A percentile compares a stretch with the other conserved stretches of the same genome.
phyloP scores from a whole-genome alignment of 2,888 invertebrate genomes.

The Actias luna region DNA sequence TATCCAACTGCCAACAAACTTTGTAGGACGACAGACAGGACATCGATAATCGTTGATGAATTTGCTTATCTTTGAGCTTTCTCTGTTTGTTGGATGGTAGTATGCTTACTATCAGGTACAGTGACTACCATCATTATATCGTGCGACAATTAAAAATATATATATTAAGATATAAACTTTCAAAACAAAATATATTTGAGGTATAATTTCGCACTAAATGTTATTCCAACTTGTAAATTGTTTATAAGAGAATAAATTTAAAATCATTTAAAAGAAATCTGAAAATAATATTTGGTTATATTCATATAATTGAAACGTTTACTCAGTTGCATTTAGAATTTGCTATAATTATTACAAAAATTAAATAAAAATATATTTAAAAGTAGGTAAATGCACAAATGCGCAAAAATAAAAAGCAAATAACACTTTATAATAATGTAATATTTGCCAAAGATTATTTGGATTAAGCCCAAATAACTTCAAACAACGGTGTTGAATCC shows the following conservation, averaged over 20 bases:
- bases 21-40: no score
- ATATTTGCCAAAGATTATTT: conserved; percentile 17
- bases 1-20: no score
- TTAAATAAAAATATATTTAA: background rate
- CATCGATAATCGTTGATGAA: no score
- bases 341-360: background rate
- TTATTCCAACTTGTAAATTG: no score
- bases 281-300: no score
- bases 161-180: background rate
- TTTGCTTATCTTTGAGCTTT: no score
- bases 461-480: conserved; percentile 24
- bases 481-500: conserved; percentile 35
- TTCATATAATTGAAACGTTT: no score
- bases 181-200: background rate
- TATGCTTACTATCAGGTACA: no score
- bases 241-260: no score
- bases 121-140: no score
- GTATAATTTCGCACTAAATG: background rate
- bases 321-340: background rate
- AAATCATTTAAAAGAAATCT: no score
- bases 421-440: conserved; percentile 14
- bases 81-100: no score
- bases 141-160: background rate
- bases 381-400: background rate
- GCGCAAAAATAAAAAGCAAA: background rate